Evolutionary conservation across 2,797 vertebrate genomes (phyloP), one percentile per base, ranked within the genome.

Genomic region (Gila robusta): DNA sequence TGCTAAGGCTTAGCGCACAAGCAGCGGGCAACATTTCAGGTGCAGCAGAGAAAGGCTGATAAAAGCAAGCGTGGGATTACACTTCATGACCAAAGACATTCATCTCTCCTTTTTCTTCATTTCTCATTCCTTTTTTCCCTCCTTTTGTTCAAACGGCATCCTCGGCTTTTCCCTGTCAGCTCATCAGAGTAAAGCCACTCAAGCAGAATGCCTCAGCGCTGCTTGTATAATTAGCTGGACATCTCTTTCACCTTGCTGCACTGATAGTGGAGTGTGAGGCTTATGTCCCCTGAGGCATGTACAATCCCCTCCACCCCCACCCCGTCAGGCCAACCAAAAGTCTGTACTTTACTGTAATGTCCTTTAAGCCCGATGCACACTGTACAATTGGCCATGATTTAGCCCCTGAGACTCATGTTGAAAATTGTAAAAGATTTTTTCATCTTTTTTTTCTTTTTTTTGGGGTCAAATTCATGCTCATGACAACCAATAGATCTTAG

Each of bases 151-250:
- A 89, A 88, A 89, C 76, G 79, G 91, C 90, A 90, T 91, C 87
- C 86, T 89, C 87, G 72, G 82, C 90, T 90, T 91, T 87, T 85
- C 64, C 86, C 89, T 90, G 87, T 88, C 89, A 88, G 89, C 91
- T 91, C 78, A 86, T 89, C 84, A 87, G 81, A 82, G 82, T 69
- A 88, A 81, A 90, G 84, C 67, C 80, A 89, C 87, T 90, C 83
- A 82, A 87, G 91, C 91, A 86, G 89, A 91, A 91, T 91, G 87
- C 84, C 87, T 90, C 85, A 52, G 71, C 81, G n/a, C 88, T 88
- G 86, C 88, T 90, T 84, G 87, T 90, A 87, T 91, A 91, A 91
- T 91, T 92, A 91, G 91, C 92, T 89, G 91, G 92, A 92, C 92
- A 89, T 91, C 92, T 90, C 90, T 90, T 89, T 91, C 91, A 91